phyloP scores from a whole-genome alignment of 2,113 vertebrate species.

The Phalacrocorax brasilianus region DNA sequence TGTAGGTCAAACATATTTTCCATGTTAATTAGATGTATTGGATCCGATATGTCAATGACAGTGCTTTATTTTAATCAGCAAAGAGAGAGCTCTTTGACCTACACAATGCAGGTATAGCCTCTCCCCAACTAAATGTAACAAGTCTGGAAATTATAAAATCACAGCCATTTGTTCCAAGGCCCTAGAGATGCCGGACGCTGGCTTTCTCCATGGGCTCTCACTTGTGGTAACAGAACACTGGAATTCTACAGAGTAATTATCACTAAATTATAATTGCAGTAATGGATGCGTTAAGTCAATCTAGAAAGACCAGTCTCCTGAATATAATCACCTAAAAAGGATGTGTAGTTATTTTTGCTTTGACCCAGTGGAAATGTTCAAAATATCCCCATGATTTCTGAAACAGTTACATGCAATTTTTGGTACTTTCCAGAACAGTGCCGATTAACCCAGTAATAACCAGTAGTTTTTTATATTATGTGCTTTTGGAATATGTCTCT shows the following conservation, averaged over 20 bases:
- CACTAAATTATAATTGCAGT: constrained; percentile 65
- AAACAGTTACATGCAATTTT: constrained; percentile 52
- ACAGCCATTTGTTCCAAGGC: constrained; percentile 23
- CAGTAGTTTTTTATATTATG: constrained; percentile 32
- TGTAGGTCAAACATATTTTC: constrained; percentile 61
- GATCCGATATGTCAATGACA: constrained; percentile 53
- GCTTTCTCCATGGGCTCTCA: constrained; percentile 31
- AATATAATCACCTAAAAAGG: constrained; percentile 71
- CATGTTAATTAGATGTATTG: constrained; percentile 64
- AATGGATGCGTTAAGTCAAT: constrained; percentile 63
- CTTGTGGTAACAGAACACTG: constrained; percentile 44
- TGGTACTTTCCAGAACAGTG: constrained; percentile 67
- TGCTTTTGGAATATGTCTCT: constrained; percentile 31
- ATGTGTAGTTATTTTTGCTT: constrained; percentile 59
- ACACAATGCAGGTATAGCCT: constrained; percentile 45
- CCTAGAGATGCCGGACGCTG: constrained; percentile 19
- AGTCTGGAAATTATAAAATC: constrained; percentile 73
- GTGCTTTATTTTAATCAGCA: constrained; percentile 59
- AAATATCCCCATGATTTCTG: constrained; percentile 49
- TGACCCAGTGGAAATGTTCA: constrained; percentile 62
- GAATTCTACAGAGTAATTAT: constrained; percentile 68
- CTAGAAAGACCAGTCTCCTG: constrained; percentile 45
- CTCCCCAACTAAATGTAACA: constrained; percentile 14
- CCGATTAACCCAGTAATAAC: constrained; percentile 69
- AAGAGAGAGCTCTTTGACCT: constrained; percentile 43